Evolutionary conservation across 2,797 vertebrate species (phyloP), one percentile per base, ranked within the genome.

Genomic region (Tangara arthus): DNA sequence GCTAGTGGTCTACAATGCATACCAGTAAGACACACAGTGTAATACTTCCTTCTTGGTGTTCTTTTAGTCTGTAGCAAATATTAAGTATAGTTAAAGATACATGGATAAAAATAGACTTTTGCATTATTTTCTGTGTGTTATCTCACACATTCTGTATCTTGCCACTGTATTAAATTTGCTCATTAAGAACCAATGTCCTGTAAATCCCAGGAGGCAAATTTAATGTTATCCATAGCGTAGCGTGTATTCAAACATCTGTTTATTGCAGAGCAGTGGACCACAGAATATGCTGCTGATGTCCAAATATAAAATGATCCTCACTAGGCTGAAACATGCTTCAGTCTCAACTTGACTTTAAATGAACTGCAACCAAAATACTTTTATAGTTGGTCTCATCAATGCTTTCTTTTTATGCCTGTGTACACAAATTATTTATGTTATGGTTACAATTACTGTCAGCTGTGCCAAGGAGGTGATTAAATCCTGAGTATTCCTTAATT

Each of bases 191-290:
- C 82, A 96, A 96, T 89, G 85, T 96, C 90, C 93, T 94, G 87
- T 90, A 95, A 97, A 95, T 82, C 88, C 90, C 83, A 71, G 47
- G 82, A 95, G 96, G 80, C 26, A 92, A 72, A 94, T 90, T 69
- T 87, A 69, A 83, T 91, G 69, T 80, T 92, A 80, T 91, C 53
- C 73, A 61, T 92, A 90, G 79, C 77, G 82, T 4, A 70, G 93
- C 68, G 53, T 86, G 64, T 90, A 94, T 93, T 97, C 90, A 95
- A 93, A 96, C 84, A 97, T 94, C 93, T 97, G 96, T 92, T 97
- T 91, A 81, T 92, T 96, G 92, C 82, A 66, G 84, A 78, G 69
- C 90, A 87, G 82, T 78, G 79, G 77, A 95, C 72, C 94, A 95
- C 76, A 94, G 73, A 95, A 92, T 96, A 70, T 93, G 81, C 91